phyloP scores from a whole-genome alignment of 2,888 invertebrate genomes.

The Gisinianus flammeolus region DNA sequence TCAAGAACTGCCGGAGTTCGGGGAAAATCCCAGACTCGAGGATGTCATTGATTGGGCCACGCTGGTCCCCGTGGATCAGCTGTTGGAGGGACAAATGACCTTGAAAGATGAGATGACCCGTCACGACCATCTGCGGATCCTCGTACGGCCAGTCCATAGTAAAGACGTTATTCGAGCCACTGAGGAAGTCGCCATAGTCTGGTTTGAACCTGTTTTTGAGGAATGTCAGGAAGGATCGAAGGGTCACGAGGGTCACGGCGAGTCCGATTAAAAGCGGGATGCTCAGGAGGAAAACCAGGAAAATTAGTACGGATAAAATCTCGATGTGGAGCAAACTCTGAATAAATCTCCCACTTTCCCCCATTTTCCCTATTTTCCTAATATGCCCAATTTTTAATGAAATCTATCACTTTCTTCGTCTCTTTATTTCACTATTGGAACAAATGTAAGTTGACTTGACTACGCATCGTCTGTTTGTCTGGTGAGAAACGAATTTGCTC shows the following conservation, averaged over 20 bases:
- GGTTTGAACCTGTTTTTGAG: background rate
- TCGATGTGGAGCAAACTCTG: too few species aligned
- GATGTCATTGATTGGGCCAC: background rate
- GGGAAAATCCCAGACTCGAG: background rate
- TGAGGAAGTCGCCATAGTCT: background rate
- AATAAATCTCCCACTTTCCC: too few species aligned
- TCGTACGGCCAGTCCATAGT: constrained; percentile 1
- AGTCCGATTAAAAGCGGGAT: background rate
- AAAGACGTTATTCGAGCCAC: constrained; percentile 6
- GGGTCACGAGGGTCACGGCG: background rate
- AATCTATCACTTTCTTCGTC: too few species aligned
- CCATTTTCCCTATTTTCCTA: too few species aligned
- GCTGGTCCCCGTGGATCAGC: background rate
- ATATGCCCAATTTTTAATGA: too few species aligned
- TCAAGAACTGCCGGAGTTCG: constrained; percentile 5
- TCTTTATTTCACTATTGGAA: too few species aligned
- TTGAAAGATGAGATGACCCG: background rate
- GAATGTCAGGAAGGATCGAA: background rate
- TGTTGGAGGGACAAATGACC: background rate
- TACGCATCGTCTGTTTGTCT: too few species aligned
- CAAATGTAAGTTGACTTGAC: too few species aligned
- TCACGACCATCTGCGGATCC: background rate
- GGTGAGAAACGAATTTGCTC: too few species aligned
- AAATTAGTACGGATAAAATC: background rate
- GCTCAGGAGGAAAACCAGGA: background rate